Conservation (phyloP, 1,140 invertebrate species). For the Drosophila orosa region DNA sequence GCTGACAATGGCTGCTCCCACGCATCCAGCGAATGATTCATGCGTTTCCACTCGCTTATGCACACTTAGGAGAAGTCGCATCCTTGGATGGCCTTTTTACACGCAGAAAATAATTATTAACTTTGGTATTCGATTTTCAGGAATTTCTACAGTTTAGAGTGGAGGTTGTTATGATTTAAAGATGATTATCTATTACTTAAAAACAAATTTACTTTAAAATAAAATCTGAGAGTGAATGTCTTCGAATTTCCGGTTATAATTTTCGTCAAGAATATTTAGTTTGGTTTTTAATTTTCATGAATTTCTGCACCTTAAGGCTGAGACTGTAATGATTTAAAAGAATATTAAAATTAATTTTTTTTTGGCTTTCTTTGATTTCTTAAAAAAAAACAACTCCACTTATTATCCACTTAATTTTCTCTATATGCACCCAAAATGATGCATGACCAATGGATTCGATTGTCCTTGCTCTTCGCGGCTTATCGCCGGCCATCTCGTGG, state of each 20-base stretch:
- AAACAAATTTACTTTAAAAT: no score
- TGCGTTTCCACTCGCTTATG: conserved; percentile 68
- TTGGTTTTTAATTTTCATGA: no score
- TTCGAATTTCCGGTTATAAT: no score
- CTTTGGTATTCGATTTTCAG: no score
- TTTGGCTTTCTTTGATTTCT: background rate
- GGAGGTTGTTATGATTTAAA: no score
- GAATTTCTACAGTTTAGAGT: no score
- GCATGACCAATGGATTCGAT: conserved; percentile 44
- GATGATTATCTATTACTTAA: no score
- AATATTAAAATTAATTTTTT: background rate
- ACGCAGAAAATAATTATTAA: conserved; percentile 3
- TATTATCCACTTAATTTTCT: background rate
- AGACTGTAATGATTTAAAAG: no score
- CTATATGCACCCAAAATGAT: conserved; percentile 50
- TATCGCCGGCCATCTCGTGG: conserved; percentile 64
- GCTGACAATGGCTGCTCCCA: conserved; percentile 59
- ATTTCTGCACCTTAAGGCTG: no score
- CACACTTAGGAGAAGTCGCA: conserved; percentile 55
- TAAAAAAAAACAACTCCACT: background rate
- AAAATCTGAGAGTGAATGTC: no score
- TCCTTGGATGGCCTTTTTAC: conserved; percentile 26
- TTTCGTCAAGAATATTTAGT: no score
- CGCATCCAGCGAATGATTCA: conserved; percentile 67
- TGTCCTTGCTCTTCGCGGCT: conserved; percentile 39